Evolutionary conservation across 2,113 vertebrate species (phyloP).

Genomic region (Oostethus manadensis): DNA sequence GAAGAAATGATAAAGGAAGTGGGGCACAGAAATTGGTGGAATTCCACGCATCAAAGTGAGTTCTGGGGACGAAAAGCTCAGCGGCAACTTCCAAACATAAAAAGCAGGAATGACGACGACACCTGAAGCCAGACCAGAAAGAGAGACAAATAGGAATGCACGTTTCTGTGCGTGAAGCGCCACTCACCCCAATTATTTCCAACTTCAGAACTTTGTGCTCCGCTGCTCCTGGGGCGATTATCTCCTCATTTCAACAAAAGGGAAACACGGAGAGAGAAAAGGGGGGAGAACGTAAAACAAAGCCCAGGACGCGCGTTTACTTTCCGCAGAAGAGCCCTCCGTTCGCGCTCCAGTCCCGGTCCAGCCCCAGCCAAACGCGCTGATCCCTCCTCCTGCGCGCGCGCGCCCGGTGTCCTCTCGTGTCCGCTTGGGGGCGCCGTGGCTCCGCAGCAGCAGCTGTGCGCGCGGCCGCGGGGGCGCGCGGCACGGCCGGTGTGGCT

Average conservation of each 20-base stretch:
- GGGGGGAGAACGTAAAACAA: slow-evolving; percentile 22
- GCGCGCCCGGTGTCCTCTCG: slow-evolving; percentile 11
- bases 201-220: slow-evolving; percentile 34
- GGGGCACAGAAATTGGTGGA: neutral
- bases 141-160: neutral
- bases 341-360: slow-evolving; percentile 46
- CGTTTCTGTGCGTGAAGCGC: slow-evolving; percentile 40
- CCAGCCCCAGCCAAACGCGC: slow-evolving; percentile 35
- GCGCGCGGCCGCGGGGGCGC: slow-evolving; percentile 20
- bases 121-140: neutral
- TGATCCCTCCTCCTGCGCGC: slow-evolving; percentile 51
- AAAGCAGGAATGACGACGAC: neutral
- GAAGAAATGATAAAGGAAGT: neutral
- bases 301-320: slow-evolving; percentile 51
- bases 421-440: slow-evolving; percentile 62
- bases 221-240: slow-evolving; percentile 31
- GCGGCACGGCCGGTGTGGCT: neutral
- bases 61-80: neutral
- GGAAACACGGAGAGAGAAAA: slow-evolving; percentile 13
- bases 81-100: neutral
- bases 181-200: slow-evolving; percentile 52
- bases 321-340: slow-evolving; percentile 56
- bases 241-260: slow-evolving; percentile 47
- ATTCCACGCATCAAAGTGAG: neutral
- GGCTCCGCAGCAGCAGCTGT: slow-evolving; percentile 42